Conservation (phyloP, 2,888 invertebrate species). For the Dasysyrphus albostriatus region DNA sequence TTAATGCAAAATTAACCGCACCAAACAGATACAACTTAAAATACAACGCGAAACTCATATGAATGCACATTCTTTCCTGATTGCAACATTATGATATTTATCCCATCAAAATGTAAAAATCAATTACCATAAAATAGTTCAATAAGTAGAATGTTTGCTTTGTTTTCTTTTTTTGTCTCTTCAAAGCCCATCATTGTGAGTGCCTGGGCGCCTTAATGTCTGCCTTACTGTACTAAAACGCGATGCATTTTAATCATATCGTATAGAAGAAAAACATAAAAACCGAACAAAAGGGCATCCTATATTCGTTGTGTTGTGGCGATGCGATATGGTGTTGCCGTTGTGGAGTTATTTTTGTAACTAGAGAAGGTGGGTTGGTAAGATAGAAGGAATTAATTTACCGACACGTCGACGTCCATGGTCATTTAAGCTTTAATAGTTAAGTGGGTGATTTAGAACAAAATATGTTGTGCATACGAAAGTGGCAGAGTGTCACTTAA, state of each 20-base stretch:
- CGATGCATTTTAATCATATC: constrained; percentile 22
- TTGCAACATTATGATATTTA: constrained; percentile 24
- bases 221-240: not conserved
- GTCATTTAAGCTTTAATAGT: constrained; percentile 51
- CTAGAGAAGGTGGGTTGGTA: constrained; percentile 39
- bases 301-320: constrained; percentile 24
- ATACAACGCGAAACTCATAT: not conserved
- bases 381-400: constrained; percentile 22
- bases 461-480: constrained; percentile 10
- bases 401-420: constrained; percentile 26
- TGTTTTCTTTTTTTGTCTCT: not conserved
- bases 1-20: not conserved
- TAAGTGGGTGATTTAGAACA: constrained; percentile 48
- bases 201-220: constrained; percentile 56
- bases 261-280: constrained; percentile 1
- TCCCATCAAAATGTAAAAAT: constrained; percentile 40
- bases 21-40: not conserved
- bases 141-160: constrained; percentile 25
- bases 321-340: constrained; percentile 23
- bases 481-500: constrained; percentile 32
- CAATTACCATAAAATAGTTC: constrained; percentile 69
- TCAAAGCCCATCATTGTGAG: constrained; percentile 31
- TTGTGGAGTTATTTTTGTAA: constrained; percentile 28
- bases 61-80: not conserved
- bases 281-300: constrained; percentile 42